Base-by-base conservation (phyloP, 2,797 vertebrate species). In the Oophaga sylvatica region DNA sequence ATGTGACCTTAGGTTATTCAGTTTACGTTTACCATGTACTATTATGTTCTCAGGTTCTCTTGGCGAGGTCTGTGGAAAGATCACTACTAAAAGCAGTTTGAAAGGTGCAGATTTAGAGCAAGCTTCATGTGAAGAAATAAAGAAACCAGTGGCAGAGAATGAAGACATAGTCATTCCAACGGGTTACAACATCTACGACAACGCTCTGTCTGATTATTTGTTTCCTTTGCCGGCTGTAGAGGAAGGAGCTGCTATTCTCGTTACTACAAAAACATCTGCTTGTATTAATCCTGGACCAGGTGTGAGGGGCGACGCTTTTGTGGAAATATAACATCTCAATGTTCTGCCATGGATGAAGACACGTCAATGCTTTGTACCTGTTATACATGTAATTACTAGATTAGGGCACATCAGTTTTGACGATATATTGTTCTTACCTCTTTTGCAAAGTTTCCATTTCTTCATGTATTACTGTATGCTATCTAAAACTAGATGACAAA, bases 161-260 rank as follows among this genome's bases (percentile, higher is more conserved):
- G 79, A 85, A 78, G 71, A 92, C 1, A 90, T 93, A 35, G 92
- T 93, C 88, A 93, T 93, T 85, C 94, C 92, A 19, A 91, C 88
- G 48, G 93, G 91, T 82, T 91, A 91, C 83, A 60, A 60, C 45
- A 93, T 93, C 88, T 94, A 92, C 85, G 90, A 87, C 88, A 71
- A 31, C 62, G 48, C 62, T 1, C 91, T 89, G 85, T 90, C 87
- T 88, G 93, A 94, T 86, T 92, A 93, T 67, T 91, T 90, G 83
- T 95, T 96, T 86, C 96, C 96, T 17, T 91, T 96, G 67, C 95
- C 96, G 29, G 96, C 95, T 67, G 95, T 95, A 73, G 96, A 96
- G 90, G 96, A 96, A 93, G 94, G 95, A 5, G 92, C 94, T 3
- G 94, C 96, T 76, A 91, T 95, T 91, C 92, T 96, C 53, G 96